These are phyloP conservation scores for Sander vitreus DNA, from an alignment of 2,113 vertebrate genomes.

Conservation along the genomic window DNA sequence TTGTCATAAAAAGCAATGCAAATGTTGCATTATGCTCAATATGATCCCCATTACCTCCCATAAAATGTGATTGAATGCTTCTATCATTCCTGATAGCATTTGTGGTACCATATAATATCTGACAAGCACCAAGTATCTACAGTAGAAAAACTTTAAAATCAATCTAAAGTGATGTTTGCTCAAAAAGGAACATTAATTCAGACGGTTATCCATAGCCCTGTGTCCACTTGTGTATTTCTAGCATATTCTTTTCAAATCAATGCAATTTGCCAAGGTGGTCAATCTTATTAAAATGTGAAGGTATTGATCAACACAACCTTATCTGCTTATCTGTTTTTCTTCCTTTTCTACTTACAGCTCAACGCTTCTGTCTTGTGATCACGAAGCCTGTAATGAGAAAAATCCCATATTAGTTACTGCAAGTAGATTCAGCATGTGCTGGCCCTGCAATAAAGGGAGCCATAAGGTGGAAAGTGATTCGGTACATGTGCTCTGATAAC, in stretches of 20 bases:
- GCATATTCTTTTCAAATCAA: conserved; percentile 60
- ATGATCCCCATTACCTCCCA: not conserved
- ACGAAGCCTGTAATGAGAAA: conserved; percentile 70
- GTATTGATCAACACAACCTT: conserved; percentile 69
- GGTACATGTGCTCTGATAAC: conserved; percentile 53
- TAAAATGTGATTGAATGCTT: not conserved
- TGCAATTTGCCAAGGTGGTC: conserved; percentile 69
- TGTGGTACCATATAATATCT: not conserved
- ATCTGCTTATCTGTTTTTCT: conserved; percentile 66
- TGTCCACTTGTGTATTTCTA: conserved; percentile 61
- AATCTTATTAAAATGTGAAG: conserved; percentile 73
- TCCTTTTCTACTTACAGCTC: conserved; percentile 47
- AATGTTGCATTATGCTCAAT: not conserved
- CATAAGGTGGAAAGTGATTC: conserved; percentile 45
- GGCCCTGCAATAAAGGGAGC: conserved; percentile 63
- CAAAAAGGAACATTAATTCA: conserved; percentile 57
- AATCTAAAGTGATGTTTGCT: conserved; percentile 4
- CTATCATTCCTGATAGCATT: not conserved
- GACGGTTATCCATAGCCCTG: conserved; percentile 38
- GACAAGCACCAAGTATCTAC: not conserved
- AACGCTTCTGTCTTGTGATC: conserved; percentile 58
- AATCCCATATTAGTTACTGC: conserved; percentile 62
- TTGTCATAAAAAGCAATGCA: not conserved
- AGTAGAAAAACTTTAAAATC: not conserved
- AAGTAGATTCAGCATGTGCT: conserved; percentile 58